These are phyloP conservation scores for Actias luna DNA, from an alignment of 2,888 invertebrate species.

Conservation along the genomic window DNA sequence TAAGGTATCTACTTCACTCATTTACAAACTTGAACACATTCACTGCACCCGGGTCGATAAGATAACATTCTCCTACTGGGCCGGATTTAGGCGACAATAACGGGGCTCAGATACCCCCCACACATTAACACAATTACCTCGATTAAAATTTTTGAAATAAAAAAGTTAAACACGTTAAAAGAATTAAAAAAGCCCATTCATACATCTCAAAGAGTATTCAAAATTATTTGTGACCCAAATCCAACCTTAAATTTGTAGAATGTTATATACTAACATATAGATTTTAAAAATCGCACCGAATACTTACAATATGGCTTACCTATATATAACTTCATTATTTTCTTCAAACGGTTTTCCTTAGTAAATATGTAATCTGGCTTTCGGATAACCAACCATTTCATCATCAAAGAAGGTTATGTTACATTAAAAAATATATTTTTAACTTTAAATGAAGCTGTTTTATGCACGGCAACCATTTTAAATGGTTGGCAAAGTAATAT, in stretches of 20 bases:
- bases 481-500: too few species aligned
- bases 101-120: not conserved
- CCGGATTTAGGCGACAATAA: not conserved
- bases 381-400: too few species aligned
- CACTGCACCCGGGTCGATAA: slow-evolving; percentile 21
- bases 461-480: too few species aligned
- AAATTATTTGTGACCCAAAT: not conserved
- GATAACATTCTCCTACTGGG: not conserved
- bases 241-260: not conserved
- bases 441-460: too few species aligned
- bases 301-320: not conserved
- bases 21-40: slow-evolving; percentile 31
- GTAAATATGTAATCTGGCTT: too few species aligned
- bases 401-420: not conserved
- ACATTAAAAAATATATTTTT: not conserved
- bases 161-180: too few species aligned
- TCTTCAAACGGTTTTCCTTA: too few species aligned
- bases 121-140: too few species aligned
- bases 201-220: not conserved
- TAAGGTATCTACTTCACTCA: slow-evolving; percentile 10
- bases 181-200: too few species aligned
- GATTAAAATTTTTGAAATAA: too few species aligned
- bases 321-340: not conserved
- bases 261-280: slow-evolving; percentile 14
- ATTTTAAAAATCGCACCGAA: not conserved